Conservation (phyloP, 2,888 invertebrate genomes). For the Stramonita haemastoma region DNA sequence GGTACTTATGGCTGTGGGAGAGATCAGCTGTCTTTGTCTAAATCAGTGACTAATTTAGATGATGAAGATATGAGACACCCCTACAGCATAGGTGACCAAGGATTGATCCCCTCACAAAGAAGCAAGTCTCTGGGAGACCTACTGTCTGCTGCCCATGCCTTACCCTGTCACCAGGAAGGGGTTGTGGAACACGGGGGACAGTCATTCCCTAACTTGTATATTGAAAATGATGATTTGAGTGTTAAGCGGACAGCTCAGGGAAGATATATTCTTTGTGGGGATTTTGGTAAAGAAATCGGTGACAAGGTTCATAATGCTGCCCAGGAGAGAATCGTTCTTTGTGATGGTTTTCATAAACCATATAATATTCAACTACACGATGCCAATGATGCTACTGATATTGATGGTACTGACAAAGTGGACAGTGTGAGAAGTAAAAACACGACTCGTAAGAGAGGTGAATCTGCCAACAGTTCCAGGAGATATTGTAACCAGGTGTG, state of each 20-base stretch:
- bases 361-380: too few relatives aligned
- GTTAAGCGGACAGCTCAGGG: background rate
- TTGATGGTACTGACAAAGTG: background rate
- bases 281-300: too few relatives aligned
- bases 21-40: background rate
- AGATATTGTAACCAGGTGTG: background rate
- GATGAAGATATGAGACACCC: too few relatives aligned
- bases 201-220: background rate
- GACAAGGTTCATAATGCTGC: background rate
- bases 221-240: background rate
- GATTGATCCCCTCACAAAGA: background rate
- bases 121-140: background rate
- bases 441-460: background rate
- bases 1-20: background rate
- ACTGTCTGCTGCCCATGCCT: background rate
- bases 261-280: too few relatives aligned
- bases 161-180: background rate
- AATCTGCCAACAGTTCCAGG: background rate
- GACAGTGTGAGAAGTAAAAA: background rate
- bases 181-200: background rate
- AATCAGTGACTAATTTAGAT: too few relatives aligned
- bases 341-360: too few relatives aligned
- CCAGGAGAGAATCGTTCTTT: too few relatives aligned
- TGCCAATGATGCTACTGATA: too few relatives aligned
- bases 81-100: background rate